Evolutionary conservation across 2,113 vertebrate species (phyloP).

Genomic region (Hemiscyllium ocellatum): DNA sequence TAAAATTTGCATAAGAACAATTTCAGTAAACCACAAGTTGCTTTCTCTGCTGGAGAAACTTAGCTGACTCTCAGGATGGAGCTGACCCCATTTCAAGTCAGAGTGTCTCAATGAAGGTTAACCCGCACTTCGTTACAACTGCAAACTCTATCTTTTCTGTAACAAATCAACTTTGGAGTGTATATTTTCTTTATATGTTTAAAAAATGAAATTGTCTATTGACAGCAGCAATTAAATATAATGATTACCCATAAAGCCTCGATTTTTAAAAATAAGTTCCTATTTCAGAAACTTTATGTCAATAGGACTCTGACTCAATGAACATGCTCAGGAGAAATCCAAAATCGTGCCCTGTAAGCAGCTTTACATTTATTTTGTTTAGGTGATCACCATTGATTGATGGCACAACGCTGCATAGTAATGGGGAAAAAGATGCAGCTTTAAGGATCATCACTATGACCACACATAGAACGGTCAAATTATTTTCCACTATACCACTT

Average conservation of each 20-base stretch:
- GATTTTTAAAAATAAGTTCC: not conserved
- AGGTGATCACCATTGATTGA: too few relatives aligned
- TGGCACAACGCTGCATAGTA: not conserved
- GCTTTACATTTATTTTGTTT: not conserved
- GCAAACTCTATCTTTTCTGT: not conserved
- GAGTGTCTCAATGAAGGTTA: not conserved
- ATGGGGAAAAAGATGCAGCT: not conserved
- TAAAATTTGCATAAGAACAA: slow-evolving; percentile 1
- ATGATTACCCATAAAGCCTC: slow-evolving; percentile 4
- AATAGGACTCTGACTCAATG: not conserved
- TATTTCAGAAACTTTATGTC: not conserved
- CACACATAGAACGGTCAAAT: slow-evolving; percentile 17
- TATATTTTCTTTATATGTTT: not conserved
- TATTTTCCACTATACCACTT: slow-evolving; percentile 33
- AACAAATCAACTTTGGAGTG: not conserved
- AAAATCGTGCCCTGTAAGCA: not conserved
- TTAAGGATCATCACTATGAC: not conserved
- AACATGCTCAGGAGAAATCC: slow-evolving; percentile 10
- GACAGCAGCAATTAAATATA: not conserved
- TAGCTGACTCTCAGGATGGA: not conserved
- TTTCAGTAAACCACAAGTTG: not conserved
- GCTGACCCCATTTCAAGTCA: not conserved
- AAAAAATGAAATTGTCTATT: not conserved
- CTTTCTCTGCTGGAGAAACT: not conserved
- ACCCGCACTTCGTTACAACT: not conserved